These are phyloP conservation scores for Pseudorhombus dupliciocellatus DNA, from an alignment of 2,113 vertebrate genomes.

Conservation along the genomic window DNA sequence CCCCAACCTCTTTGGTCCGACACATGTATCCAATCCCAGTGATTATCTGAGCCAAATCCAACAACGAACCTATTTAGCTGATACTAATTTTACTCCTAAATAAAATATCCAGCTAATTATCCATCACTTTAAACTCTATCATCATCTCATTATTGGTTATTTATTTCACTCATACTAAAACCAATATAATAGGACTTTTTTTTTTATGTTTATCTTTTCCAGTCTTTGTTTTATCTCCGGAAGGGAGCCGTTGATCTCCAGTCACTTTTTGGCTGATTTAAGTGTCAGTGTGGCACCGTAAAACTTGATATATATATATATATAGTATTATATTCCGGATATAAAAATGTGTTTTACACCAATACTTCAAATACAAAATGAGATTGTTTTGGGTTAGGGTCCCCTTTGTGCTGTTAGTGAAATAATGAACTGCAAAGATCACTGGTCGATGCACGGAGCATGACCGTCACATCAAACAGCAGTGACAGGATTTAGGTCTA, in stretches of 20 bases:
- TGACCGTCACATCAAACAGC: constrained; percentile 50
- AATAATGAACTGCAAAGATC: constrained; percentile 29
- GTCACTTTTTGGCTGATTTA: no score
- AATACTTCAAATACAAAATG: neutral
- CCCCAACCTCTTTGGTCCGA: neutral
- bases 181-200: neutral
- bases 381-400: neutral
- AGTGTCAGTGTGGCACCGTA: neutral
- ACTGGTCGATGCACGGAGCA: constrained; percentile 22
- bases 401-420: neutral
- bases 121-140: neutral
- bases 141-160: no score
- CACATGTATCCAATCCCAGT: neutral
- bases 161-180: no score
- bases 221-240: neutral
- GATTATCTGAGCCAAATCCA: neutral
- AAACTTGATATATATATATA: no score
- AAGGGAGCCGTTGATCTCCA: neutral
- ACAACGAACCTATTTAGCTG: no score
- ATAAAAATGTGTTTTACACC: neutral
- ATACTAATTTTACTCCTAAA: no score
- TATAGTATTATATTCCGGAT: no score
- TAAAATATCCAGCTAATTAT: no score
- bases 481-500: constrained; percentile 58
- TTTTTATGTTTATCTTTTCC: neutral